Base-by-base conservation (phyloP, 2,888 invertebrate genomes). In the Hyles lineata region DNA sequence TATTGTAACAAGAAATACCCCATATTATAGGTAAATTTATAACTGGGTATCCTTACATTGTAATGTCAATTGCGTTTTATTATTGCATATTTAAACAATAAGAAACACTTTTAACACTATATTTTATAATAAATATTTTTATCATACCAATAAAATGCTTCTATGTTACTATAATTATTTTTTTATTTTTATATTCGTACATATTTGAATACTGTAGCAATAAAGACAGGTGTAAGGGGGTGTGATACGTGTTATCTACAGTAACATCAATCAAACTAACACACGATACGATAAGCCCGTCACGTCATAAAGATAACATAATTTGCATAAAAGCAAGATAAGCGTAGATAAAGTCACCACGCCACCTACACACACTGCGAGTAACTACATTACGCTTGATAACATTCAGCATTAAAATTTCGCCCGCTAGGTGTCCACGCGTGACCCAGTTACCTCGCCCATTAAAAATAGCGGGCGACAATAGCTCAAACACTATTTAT, bases 401-500 rank as follows among this genome's bases (percentile, higher is more conserved):
- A 72, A 55, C 25, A 35, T 32, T 23, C 72, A 70, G 70, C 60
- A 70, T 60, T 70, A 70, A 52, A 29, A 70, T 70, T 55, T 60
- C 70, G 59, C 11, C 72, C 72, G 61, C 83, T 83, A 87, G 86
- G 85, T 90, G 89, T 88, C 89, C 87, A 87, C 87, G 75, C 78
- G 75, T 92, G 94, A 93, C 94, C 94, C 87, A 94, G 82, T 91
- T 93, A 85, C 90, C 90, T 90, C 89, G 89, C 83, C 84, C 86
- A 89, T 89, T 92, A 93, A 93, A 94, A 94, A 94, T 94, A 94
- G 93, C 92, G 85, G 79, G 83, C 87, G 89, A 92, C 93, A 93
- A 93, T 92, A 93, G 93, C 94, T 94, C 93, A 87, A 91, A 87
- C 87, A 90, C 93, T 94, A 94, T 94, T 94, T 92, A 87, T 93